Conservation (phyloP, 2,113 vertebrate species). For the Istiophorus platypterus region DNA sequence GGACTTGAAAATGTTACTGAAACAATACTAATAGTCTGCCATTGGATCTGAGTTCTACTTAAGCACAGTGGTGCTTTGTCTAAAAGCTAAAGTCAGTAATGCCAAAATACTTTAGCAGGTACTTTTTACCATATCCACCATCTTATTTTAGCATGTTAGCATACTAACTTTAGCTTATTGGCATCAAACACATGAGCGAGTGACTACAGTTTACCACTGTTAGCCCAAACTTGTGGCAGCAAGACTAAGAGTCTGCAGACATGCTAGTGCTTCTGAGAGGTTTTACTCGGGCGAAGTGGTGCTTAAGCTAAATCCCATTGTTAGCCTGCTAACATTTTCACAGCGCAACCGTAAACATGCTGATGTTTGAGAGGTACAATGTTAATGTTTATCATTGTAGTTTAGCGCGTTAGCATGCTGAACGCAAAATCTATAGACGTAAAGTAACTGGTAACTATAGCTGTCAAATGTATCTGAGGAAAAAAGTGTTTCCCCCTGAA, state of each 20-base stretch:
- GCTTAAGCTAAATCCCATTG: too few species aligned
- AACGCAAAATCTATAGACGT: neutral
- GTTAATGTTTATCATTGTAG: neutral
- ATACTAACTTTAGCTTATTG: too few species aligned
- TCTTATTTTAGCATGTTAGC: too few species aligned
- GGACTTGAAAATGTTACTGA: neutral
- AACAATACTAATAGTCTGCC: too few species aligned
- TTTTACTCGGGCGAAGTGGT: too few species aligned
- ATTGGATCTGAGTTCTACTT: neutral
- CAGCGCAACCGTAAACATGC: too few species aligned
- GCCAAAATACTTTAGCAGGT: neutral
- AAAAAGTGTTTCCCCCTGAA: neutral
- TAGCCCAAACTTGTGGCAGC: too few species aligned
- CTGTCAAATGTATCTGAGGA: neutral
- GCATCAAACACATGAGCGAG: too few species aligned
- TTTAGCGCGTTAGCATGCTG: neutral
- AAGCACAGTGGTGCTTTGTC: neutral
- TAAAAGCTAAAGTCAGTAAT: neutral
- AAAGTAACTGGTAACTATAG: neutral
- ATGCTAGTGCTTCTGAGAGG: too few species aligned
- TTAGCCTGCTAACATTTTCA: too few species aligned
- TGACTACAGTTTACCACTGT: too few species aligned
- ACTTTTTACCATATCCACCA: neutral
- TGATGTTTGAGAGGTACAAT: neutral
- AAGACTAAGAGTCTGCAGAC: too few species aligned